Evolutionary conservation across 2,888 invertebrate species (phyloP).

Genomic region (Habrosyne pyritoides): DNA sequence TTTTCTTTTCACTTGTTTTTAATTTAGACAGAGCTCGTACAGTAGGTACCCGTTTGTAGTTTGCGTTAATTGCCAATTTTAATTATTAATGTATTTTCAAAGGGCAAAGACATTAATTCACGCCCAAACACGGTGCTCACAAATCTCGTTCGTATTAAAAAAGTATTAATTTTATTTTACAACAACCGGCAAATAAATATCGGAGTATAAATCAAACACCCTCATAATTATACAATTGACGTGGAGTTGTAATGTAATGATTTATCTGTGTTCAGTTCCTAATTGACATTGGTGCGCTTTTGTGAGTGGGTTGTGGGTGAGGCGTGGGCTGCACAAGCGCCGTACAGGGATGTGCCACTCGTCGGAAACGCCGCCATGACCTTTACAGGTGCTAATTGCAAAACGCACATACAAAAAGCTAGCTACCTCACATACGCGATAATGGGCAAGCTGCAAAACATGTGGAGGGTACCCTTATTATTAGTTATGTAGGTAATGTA

Average conservation of each 20-base stretch:
- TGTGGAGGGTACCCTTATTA: neutral
- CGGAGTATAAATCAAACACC: constrained; percentile 59
- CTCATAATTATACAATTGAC: constrained; percentile 53
- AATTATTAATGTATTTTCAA: constrained; percentile 19
- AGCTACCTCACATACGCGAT: neutral
- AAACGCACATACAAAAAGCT: constrained; percentile 5
- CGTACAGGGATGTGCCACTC: neutral
- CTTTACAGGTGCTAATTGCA: constrained; percentile 66
- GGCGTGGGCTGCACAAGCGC: constrained; percentile 59
- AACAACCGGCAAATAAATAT: constrained; percentile 16
- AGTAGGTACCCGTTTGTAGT: constrained; percentile 7
- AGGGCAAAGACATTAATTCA: constrained; percentile 22
- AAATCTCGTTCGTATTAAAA: constrained; percentile 15
- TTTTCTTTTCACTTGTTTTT: neutral
- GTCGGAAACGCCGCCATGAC: constrained; percentile 24
- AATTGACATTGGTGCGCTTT: constrained; percentile 38
- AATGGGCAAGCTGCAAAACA: neutral
- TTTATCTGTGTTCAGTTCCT: constrained; percentile 42
- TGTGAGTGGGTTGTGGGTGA: constrained; percentile 37
- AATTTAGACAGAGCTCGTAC: neutral
- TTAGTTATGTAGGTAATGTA: neutral
- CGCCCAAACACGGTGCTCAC: constrained; percentile 15
- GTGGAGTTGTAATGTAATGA: constrained; percentile 41
- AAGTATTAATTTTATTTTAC: constrained; percentile 21
- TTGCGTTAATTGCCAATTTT: constrained; percentile 24